Base-by-base conservation (phyloP, 1,140 invertebrate species). In the Drusus annulatus region DNA sequence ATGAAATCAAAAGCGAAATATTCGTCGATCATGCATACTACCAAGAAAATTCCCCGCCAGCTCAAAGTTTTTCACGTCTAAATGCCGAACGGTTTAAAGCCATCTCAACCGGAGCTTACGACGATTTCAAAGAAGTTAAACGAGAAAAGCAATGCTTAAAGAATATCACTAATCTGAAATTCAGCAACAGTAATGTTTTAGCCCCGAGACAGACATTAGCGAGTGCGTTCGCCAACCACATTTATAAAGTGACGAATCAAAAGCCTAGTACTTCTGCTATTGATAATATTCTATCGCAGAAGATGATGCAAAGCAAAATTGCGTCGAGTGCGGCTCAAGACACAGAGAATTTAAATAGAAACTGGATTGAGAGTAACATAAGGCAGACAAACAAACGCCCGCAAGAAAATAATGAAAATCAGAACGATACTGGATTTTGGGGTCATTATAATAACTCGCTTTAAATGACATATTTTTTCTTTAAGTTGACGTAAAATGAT, bases 211-310 rank as follows among this genome's bases (percentile, higher is more conserved):
- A 87, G n/a, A 86, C 89, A 3, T 58, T 90, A 80, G 87, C 88
- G 0, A 88, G 87, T 25, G 88, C 87, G 3, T 84, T 90, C 78
- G 89, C 86, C 0, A 89, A 90, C 82, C 89, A 90, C 56, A 90
- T 90, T 60, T 89, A 89, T 75, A 90, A 89, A 87, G 88, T 90
- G 28, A 90, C 89, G 76, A 90, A 89, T 87, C 89, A 90, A 78
- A 90, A 89, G 77, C 88, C 88, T n/a, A 89, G 88, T 23, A 87
- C 87, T 21, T 87, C 88, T 7, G 84, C 85, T 15, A 89, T 90
- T n/a, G 87, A 89, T 58, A 87, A 88, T 78, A 88, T 90, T 76
- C 82, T 90, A 51, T 88, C 89, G n/a, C 89, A 89, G 86, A 90
- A 90, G 82, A 86, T 89, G 21, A 52, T 71, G 63, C 76, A 77